Evolutionary conservation across 2,113 vertebrate genomes (phyloP), one percentile per base, ranked within the genome.

Genomic region (Salvelinus fontinalis): DNA sequence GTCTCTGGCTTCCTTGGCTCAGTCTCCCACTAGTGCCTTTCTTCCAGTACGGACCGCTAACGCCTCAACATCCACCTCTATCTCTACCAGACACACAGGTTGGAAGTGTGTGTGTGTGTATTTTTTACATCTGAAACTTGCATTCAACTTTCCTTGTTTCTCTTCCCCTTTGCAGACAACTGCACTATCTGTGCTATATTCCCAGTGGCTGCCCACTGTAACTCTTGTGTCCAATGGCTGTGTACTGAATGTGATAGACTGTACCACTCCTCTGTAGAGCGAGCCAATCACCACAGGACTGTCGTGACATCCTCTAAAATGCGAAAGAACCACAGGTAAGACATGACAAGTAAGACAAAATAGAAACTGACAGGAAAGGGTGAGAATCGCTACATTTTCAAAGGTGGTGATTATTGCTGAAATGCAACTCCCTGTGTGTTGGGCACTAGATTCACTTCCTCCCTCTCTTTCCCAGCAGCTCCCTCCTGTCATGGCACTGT

Each of bases 121-220:
- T 62, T 13, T 24, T 5, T 16, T 8, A 9, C 2, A 3, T 8
- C n/a, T 9, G 7, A 22, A 62, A 3, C 7, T n/a, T 62, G 5
- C 18, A 62, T 22, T 68, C 29, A 34, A 16, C 31, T 68, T 34
- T 16, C 20, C 27, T 48, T 70, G 67, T 70, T 44, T 69, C 14
- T 64, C 14, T 62, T 8, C 29, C 9, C 3, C 39, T 44, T 79
- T 73, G 4, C 80, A 87, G 92, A 92, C 24, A 93, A 89, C 83
- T 97, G 95, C 83, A 88, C 90, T 59, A 92, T 96, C 60, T 97
- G 95, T 84, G 95, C 95, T 29, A 92, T 94, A 75, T 94, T 92
- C 34, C 84, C 91, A 2, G 92, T 93, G 49, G 86, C 90, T 0
- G 85, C 92, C 66, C 91, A 93, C 83, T 97, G 96, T 74, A 86